Evolutionary conservation across 2,797 vertebrate species (phyloP).

Genomic region (Merluccius polli): DNA sequence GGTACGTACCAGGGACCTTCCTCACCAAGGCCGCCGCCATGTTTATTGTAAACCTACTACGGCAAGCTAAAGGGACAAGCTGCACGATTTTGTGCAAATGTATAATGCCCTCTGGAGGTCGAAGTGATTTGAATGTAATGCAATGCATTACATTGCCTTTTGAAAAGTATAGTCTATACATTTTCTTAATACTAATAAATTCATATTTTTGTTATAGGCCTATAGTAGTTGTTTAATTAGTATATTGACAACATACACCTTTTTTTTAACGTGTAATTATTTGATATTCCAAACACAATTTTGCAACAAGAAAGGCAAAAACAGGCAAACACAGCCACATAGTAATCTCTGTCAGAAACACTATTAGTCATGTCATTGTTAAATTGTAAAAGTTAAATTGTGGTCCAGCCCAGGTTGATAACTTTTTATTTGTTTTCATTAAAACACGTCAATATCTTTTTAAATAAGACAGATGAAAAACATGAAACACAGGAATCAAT

Average conservation of each 20-base stretch:
- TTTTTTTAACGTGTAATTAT: not conserved
- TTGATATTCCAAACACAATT: not conserved
- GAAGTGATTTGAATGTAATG: not conserved
- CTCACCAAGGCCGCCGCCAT: slow-evolving; percentile 69
- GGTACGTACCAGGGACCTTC: slow-evolving; percentile 60
- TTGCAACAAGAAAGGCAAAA: not conserved
- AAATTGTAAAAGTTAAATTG: not conserved
- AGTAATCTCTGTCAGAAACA: not conserved
- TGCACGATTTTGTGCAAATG: not conserved
- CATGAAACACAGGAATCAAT: slow-evolving; percentile 25
- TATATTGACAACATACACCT: not conserved
- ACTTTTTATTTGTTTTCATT: slow-evolving; percentile 48
- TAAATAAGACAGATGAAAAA: slow-evolving; percentile 47
- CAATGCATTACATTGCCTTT: not conserved
- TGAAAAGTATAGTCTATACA: not conserved
- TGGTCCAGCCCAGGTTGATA: slow-evolving; percentile 5
- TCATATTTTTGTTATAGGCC: not conserved
- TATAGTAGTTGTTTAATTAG: not conserved
- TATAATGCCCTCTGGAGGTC: not conserved
- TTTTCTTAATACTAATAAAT: not conserved
- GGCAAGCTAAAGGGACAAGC: slow-evolving; percentile 45
- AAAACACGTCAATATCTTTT: slow-evolving; percentile 56
- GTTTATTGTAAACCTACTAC: slow-evolving; percentile 46
- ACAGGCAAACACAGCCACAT: not conserved
- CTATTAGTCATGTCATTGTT: not conserved